These are phyloP conservation scores for Acronicta alni DNA, from an alignment of 2,888 invertebrate genomes.

Conservation along the genomic window DNA sequence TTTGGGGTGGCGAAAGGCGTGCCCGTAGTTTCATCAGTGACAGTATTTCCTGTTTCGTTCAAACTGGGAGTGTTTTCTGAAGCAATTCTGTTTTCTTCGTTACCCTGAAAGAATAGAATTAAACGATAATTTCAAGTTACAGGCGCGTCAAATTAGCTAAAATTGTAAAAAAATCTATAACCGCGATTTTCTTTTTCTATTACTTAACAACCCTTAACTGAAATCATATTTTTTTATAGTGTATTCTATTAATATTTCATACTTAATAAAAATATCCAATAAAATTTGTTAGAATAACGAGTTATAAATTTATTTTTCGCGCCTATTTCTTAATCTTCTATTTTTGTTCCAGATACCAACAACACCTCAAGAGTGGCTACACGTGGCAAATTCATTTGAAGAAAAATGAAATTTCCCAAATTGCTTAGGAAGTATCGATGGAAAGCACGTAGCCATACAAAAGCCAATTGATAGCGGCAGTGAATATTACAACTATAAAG, in stretches of 20 bases:
- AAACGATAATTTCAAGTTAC: constrained; percentile 42
- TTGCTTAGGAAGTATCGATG: constrained; percentile 32
- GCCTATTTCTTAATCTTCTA: constrained; percentile 40
- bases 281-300: constrained; percentile 44
- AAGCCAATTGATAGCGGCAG: constrained; percentile 29
- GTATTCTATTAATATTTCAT: constrained; percentile 23
- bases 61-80: constrained; percentile 26
- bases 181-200: constrained; percentile 26
- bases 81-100: constrained; percentile 27
- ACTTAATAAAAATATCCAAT: constrained; percentile 29
- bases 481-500: constrained; percentile 46
- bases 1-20: constrained; percentile 26
- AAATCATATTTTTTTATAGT: constrained; percentile 36
- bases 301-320: constrained; percentile 35
- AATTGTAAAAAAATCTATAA: constrained; percentile 22
- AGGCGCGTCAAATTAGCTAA: constrained; percentile 24
- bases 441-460: constrained; percentile 27
- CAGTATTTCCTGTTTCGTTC: constrained; percentile 26
- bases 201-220: constrained; percentile 41
- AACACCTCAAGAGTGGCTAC: constrained; percentile 41
- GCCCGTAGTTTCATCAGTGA: constrained; percentile 25
- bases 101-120: constrained; percentile 30
- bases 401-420: constrained; percentile 35
- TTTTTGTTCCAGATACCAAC: constrained; percentile 37
- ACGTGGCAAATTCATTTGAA: constrained; percentile 35